Evolutionary conservation across 2,888 invertebrate species (phyloP).

Genomic region (Syrphus vitripennis): DNA sequence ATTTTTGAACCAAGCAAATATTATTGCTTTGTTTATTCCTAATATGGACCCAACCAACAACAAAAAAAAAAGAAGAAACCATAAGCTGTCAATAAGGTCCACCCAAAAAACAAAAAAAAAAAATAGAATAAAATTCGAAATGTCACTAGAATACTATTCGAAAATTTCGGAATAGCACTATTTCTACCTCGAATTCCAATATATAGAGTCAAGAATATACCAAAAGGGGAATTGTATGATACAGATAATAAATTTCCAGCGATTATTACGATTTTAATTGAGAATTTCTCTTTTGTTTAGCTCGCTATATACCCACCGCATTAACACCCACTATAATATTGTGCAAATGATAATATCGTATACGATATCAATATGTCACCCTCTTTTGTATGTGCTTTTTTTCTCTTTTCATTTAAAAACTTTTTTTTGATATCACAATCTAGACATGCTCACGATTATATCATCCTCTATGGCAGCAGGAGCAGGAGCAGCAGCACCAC

Average conservation of each 20-base stretch:
- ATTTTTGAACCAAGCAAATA: too few relatives aligned
- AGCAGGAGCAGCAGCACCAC: background rate
- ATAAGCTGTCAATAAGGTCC: conserved; percentile 33
- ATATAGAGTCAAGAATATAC: background rate
- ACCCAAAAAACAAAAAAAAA: background rate
- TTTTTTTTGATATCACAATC: conserved; percentile 20
- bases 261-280: conserved; percentile 9
- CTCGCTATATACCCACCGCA: background rate
- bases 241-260: conserved; percentile 22
- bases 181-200: background rate
- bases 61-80: background rate
- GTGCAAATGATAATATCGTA: conserved; percentile 32
- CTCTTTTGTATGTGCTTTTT: conserved; percentile 17
- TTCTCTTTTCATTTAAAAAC: conserved; percentile 1
- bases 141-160: conserved; percentile 6
- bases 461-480: conserved; percentile 34
- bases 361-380: conserved; percentile 41
- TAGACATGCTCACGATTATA: conserved; percentile 47
- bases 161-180: background rate
- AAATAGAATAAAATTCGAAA: background rate
- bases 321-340: background rate
- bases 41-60: too few relatives aligned
- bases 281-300: conserved; percentile 1
- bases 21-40: too few relatives aligned
- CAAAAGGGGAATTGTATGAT: conserved; percentile 6